Evolutionary conservation across 2,113 vertebrate species (phyloP).

Genomic region (Terrapene triunguis): DNA sequence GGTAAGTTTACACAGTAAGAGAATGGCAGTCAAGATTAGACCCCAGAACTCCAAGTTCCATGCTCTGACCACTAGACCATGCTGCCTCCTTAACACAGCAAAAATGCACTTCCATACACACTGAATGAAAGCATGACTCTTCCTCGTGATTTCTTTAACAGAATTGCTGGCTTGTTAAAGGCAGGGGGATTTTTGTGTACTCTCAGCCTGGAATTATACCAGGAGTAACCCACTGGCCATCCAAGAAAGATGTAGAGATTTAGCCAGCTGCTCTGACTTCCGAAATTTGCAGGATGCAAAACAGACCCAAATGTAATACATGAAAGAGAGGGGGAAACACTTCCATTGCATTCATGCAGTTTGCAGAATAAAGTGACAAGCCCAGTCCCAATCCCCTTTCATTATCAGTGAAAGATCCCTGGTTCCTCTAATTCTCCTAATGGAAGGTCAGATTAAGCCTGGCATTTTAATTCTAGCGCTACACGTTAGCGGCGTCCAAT

Average conservation of each 20-base stretch:
- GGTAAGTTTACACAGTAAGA: background rate
- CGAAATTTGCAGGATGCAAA: background rate
- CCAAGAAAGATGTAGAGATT: background rate
- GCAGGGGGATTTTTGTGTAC: background rate
- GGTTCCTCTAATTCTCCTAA: background rate
- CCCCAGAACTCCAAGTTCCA: background rate
- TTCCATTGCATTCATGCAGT: background rate
- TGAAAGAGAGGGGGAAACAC: background rate
- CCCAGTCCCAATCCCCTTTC: background rate
- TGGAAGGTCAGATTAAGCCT: background rate
- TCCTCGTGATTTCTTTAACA: background rate
- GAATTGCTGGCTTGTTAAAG: background rate
- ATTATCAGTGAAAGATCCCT: background rate
- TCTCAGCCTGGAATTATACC: background rate
- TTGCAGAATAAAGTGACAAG: background rate
- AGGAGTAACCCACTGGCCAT: background rate
- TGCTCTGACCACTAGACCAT: background rate
- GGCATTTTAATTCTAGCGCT: background rate
- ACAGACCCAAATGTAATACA: background rate
- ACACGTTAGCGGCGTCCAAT: background rate
- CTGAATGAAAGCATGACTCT: background rate
- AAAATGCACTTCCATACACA: background rate
- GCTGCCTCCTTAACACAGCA: background rate
- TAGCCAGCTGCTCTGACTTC: background rate
- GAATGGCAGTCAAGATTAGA: background rate